Evolutionary conservation across 2,113 vertebrate species (phyloP).

Genomic region (Brachypteracias leptosomus): DNA sequence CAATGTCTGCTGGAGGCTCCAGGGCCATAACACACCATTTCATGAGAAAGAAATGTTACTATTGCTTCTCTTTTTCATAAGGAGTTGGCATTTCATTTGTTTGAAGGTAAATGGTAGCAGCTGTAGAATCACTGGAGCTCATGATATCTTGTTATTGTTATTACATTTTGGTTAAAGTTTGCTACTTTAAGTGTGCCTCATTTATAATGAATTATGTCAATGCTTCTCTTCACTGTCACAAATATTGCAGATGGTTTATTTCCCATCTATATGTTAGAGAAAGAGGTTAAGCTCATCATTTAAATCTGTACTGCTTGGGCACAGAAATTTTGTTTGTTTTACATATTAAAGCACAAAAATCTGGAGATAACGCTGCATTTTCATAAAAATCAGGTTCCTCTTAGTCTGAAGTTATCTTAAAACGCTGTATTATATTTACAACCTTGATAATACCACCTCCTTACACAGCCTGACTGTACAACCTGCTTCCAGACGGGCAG

Average conservation of each 20-base stretch:
- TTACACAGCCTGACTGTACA: conserved; percentile 5
- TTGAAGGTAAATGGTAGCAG: not conserved
- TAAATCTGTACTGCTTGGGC: not conserved
- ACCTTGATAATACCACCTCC: not conserved
- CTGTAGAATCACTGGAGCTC: not conserved
- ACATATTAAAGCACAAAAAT: not conserved
- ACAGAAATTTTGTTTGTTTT: not conserved
- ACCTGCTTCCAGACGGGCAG: conserved; percentile 37
- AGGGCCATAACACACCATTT: not conserved
- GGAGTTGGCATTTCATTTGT: not conserved
- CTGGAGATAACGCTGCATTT: not conserved
- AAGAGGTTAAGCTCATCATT: not conserved
- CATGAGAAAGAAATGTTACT: not conserved
- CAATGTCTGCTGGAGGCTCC: not conserved
- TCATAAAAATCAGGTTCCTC: not conserved
- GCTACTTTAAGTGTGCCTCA: not conserved
- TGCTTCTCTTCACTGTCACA: not conserved
- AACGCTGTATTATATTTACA: conserved; percentile 1
- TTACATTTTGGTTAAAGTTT: not conserved
- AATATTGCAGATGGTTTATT: not conserved
- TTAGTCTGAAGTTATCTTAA: not conserved
- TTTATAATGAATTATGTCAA: not conserved
- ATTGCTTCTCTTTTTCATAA: not conserved
- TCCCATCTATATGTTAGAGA: not conserved
- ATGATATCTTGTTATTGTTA: not conserved